Base-by-base conservation (phyloP, 2,113 vertebrate genomes). In the Leptocoma aspasia region DNA sequence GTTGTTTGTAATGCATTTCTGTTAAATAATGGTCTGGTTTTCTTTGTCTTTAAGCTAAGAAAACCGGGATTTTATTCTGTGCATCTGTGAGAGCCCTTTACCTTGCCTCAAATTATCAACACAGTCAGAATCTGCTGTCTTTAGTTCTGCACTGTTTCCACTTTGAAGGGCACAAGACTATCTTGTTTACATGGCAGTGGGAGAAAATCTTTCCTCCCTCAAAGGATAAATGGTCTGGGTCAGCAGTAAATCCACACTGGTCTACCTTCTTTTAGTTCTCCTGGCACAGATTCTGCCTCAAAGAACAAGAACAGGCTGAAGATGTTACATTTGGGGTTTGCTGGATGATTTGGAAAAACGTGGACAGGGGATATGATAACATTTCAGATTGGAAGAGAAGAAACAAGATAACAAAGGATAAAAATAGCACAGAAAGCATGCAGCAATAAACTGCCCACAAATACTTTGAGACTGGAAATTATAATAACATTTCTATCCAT, bases 401-500 rank as follows among this genome's bases (percentile, higher is more conserved):
- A 86, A 70, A 80, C 18, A 22, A 77, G 18, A 81, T 59, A 94
- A 70, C 13, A 52, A 87, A 76, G 30, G 42, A 78, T 39, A 79
- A 89, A 92, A 95, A 82, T 13, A 95, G 64, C 61, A 87, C 44
- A 82, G 72, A 91, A 95, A 85, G 49, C 53, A 90, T 57, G 75
- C 24, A 93, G 45, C 37, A 76, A 69, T 52, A 69, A 94, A 80
- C 63, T 69, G 57, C 41, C 42, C 87, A 82, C 49, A 94, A 82
- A 85, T 41, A 85, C n/a, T 79, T 44, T 26, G 28, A 53, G 65
- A 82, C 18, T 96, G 61, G 75, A 88, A 87, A 92, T 87, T 31
- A 52, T 68, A 91, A 71, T 49, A 86, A 69, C 0, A 9, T 69
- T 92, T 69, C 66, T 90, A 69, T 35, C 66, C 79, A 80, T 80